Conservation (phyloP, 2,797 vertebrate genomes). For the Lutjanus argentimaculatus region DNA sequence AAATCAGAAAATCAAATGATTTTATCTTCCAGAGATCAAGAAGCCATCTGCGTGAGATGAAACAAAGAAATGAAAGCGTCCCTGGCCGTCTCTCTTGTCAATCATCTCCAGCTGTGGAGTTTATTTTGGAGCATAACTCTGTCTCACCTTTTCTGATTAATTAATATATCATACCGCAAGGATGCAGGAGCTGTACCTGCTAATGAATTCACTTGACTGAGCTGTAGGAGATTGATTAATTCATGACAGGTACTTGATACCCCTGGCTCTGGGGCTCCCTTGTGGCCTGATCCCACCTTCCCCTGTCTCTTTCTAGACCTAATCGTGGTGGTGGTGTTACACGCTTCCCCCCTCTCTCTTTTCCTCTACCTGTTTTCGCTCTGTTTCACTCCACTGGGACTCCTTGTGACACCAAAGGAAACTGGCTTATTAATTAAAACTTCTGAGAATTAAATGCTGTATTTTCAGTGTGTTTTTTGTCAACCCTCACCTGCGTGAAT, state of each 20-base stretch:
- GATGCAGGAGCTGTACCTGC: conserved; percentile 60
- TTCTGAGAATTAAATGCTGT: conserved; percentile 68
- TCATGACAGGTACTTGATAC: conserved; percentile 74
- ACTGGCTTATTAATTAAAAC: conserved; percentile 69
- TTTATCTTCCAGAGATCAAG: background rate
- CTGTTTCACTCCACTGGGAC: conserved; percentile 41
- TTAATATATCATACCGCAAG: conserved; percentile 47
- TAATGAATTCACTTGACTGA: conserved; percentile 78
- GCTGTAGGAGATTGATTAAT: conserved; percentile 70
- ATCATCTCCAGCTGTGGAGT: conserved; percentile 61
- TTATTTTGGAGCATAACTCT: conserved; percentile 64
- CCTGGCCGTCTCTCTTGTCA: background rate
- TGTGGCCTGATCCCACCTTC: conserved; percentile 48
- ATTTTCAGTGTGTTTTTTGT: conserved; percentile 24
- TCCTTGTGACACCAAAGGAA: conserved; percentile 47
- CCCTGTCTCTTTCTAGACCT: conserved; percentile 3
- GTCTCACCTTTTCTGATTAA: conserved; percentile 76
- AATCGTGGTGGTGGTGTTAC: conserved; percentile 23
- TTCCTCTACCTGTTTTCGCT: conserved; percentile 24
- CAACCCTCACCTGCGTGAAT: background rate
- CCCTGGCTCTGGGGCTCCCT: conserved; percentile 56
- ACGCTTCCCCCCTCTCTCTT: background rate
- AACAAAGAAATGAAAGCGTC: conserved; percentile 29
- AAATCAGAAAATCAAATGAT: background rate
- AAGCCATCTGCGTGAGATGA: background rate